Evolutionary conservation across 2,888 invertebrate species (phyloP).

Genomic region (Leptopilina syphax): DNA sequence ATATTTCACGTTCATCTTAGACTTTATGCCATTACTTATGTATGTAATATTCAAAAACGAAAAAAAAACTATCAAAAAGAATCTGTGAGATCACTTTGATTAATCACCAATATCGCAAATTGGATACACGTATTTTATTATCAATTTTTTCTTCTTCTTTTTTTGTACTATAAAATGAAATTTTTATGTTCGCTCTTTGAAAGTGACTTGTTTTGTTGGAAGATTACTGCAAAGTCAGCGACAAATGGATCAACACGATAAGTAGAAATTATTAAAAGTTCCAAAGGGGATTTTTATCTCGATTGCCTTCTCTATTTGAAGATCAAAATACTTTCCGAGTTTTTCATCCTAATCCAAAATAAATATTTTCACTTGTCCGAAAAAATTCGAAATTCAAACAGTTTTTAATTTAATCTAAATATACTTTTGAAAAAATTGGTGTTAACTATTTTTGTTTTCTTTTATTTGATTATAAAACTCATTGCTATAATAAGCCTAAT

Average conservation of each 20-base stretch:
- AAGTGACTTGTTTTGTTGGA: background rate
- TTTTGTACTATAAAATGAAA: background rate
- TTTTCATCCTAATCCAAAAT: background rate
- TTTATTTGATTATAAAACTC: too few species aligned
- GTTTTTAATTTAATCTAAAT: too few species aligned
- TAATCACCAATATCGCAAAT: background rate
- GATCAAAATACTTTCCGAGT: background rate
- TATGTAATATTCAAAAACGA: too few species aligned
- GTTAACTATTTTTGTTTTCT: too few species aligned
- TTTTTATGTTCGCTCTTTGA: background rate
- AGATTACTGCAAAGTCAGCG: background rate
- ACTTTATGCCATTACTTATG: slow-evolving; percentile 15
- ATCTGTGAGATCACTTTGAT: too few species aligned
- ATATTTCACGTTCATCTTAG: slow-evolving; percentile 5
- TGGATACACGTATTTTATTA: background rate
- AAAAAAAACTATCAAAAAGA: too few species aligned
- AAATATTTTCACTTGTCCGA: background rate
- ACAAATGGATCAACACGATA: slow-evolving; percentile 21
- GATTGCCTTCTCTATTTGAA: background rate
- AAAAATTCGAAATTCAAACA: too few species aligned
- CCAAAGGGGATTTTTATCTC: slow-evolving; percentile 9
- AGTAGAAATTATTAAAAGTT: slow-evolving; percentile 8
- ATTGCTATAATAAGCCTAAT: too few species aligned
- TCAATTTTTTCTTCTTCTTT: background rate
- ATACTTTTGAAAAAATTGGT: too few species aligned